Base-by-base conservation (phyloP, 37 sponge, comb jelly and placozoan genomes). In the Ephydatia muelleri region DNA sequence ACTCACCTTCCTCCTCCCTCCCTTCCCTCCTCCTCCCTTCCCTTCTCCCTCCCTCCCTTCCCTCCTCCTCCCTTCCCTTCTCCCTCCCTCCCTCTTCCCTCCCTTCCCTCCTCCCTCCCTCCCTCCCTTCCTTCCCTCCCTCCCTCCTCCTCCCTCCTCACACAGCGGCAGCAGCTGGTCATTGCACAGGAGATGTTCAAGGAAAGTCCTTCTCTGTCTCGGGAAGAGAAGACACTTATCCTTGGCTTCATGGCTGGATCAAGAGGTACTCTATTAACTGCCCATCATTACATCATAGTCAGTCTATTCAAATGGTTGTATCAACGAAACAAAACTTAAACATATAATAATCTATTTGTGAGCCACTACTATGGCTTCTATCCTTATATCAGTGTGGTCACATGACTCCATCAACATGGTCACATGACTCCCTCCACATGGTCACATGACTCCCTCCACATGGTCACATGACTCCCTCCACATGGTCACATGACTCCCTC, bases 111-210 rank as follows among this genome's bases (percentile, higher is more conserved):
- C 38, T 75, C 38, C 38, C 75, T 35, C 29, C 26, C 27, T 77
- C 79, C 29, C 19, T 28, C 4, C 65, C 70, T 38, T 33, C 5
- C 32, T 65, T 9, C 21, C 33, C 57, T 26, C 40, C 37, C 16
- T 34, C 76, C 66, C 39, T 27, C 64, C 38, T 36, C 33, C 66
- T 9, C 12, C 80, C 34, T 5, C 25, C 43, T 77, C 31, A 30
- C 65, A 21, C 88, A 92, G 92, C 80, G 88, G n/a, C 90, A 93
- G 70, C 93, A 93, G 47, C 74, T 92, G 25, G 72, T 49, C 26
- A 75, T 92, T 12, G 95, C 95, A 22, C 90, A 89, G 64, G 93
- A 95, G 88, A 95, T 95, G 93, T 95, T 95, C 80, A 89, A 88
- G 39, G 92, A 92, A 69, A 87, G 92, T 14, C 92, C 89, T 28